These are phyloP conservation scores for Pipistrellus kuhlii DNA, from an alignment of 2,797 vertebrate genomes.

Conservation along the genomic window DNA sequence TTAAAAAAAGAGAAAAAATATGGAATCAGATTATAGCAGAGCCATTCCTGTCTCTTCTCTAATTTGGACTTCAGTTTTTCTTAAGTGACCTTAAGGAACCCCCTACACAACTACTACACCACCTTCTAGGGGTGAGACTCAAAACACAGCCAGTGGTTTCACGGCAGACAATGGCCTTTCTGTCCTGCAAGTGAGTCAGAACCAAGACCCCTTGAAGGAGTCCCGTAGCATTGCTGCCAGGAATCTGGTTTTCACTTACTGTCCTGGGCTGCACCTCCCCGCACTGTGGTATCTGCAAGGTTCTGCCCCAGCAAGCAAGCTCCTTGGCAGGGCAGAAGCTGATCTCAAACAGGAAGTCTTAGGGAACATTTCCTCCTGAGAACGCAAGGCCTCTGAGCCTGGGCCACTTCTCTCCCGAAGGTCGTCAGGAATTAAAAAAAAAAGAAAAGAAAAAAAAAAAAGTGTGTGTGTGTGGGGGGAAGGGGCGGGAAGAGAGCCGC, in stretches of 20 bases:
- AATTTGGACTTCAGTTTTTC: background rate
- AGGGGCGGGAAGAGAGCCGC: background rate
- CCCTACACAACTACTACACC: background rate
- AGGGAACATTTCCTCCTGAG: constrained; percentile 19
- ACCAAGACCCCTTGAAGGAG: background rate
- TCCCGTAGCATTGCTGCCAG: background rate
- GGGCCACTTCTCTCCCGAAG: background rate
- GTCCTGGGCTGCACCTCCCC: background rate
- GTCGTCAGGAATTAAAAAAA: background rate
- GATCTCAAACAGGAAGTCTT: constrained; percentile 61
- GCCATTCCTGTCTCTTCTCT: background rate
- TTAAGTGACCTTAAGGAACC: background rate
- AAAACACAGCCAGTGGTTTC: constrained; percentile 28
- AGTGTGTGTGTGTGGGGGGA: too few relatives aligned
- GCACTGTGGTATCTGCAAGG: background rate
- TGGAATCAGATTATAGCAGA: background rate
- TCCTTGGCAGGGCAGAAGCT: background rate
- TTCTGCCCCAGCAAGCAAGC: constrained; percentile 20
- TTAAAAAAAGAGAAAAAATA: background rate
- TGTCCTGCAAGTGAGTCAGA: constrained; percentile 13
- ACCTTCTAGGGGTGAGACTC: background rate
- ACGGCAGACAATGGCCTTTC: background rate
- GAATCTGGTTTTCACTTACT: constrained; percentile 53
- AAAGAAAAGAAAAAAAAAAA: too few relatives aligned
- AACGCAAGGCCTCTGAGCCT: background rate